Evolutionary conservation across 2,888 invertebrate genomes (phyloP), one percentile per base, ranked within the genome.

Genomic region (Pseudococcus jackbeardsleyi): DNA sequence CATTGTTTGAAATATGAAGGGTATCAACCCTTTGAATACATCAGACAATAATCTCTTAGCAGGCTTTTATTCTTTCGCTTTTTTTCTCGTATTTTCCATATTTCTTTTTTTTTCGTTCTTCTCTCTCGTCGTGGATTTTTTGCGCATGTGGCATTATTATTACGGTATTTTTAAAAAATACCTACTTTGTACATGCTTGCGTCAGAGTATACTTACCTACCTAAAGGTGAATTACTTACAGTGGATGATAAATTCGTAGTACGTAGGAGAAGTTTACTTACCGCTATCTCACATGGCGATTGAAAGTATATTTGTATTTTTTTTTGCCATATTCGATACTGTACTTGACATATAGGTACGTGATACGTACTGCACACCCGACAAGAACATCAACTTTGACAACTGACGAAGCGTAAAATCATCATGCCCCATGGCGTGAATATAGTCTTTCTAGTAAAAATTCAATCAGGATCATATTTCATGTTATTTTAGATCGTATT

Each of bases 11-110:
- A 85, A 85, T 85, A 85, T 85, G 85, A 85, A 85, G 85, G 85
- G 85, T 85, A 59, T 85, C 85, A 85, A 85, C 85, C 85, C 85
- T 54, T 85, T 85, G 54, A 85, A 15, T 59, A 64, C 85, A 85
- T 85, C 59, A 85, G 85, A 50, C 85, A 54, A 85, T 64, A 85
- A 85, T 85, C 85, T 85, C 50, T 85, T 85, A 42, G 85, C 39
- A 39, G 85, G 85, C 85, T 85, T 84, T 22, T 84, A 42, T 84
- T 85, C 54, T 59, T 85, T 50, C 15, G 15, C 59, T n/a, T 33
- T n/a, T 85, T 85, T 85, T 85, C 26, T 26, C 26, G 9, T 85
- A 17, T 50, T 50, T 54, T 33, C 15, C 46, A n/a, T 84, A 48
- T 84, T 84, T 19, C 17, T 17, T 46, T 19, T n/a, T 17, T 46